Conservation (phyloP, 2,797 vertebrate genomes). For the Centropyge bicolor region DNA sequence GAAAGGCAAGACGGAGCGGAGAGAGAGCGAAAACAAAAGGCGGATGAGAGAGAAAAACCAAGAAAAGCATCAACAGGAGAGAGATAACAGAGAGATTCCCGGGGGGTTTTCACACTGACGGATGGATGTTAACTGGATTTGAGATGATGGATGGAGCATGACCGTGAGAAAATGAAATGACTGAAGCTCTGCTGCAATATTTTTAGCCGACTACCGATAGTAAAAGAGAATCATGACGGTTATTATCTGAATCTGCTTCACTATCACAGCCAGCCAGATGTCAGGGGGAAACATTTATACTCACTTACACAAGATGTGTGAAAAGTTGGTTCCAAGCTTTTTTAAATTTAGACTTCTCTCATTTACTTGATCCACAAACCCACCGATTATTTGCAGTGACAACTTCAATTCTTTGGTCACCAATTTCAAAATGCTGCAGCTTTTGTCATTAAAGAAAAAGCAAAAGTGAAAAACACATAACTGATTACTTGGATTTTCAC, state of each 20-base stretch:
- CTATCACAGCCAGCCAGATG: slow-evolving; percentile 32
- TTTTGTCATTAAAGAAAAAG: too few relatives aligned
- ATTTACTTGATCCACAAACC: background rate
- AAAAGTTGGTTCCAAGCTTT: background rate
- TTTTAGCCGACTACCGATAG: slow-evolving; percentile 27
- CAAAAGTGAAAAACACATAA: too few relatives aligned
- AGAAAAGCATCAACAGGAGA: slow-evolving; percentile 26
- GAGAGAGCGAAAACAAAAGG: background rate
- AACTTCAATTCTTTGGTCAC: too few relatives aligned
- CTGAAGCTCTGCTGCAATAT: slow-evolving; percentile 23
- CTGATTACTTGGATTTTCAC: too few relatives aligned
- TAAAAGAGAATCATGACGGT: slow-evolving; percentile 28
- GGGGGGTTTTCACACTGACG: slow-evolving; percentile 20
- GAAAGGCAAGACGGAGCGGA: background rate
- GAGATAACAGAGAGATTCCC: slow-evolving; percentile 21
- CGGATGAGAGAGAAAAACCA: background rate
- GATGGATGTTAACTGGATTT: slow-evolving; percentile 51
- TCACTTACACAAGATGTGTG: slow-evolving; percentile 4
- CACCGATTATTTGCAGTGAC: background rate
- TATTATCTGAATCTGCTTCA: slow-evolving; percentile 27
- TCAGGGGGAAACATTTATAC: background rate
- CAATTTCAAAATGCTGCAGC: too few relatives aligned
- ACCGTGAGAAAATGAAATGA: slow-evolving; percentile 47
- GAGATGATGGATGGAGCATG: slow-evolving; percentile 44
- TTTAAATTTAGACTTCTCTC: background rate